Evolutionary conservation across 2,797 vertebrate species (phyloP).

Genomic region (Hirundo rustica): DNA sequence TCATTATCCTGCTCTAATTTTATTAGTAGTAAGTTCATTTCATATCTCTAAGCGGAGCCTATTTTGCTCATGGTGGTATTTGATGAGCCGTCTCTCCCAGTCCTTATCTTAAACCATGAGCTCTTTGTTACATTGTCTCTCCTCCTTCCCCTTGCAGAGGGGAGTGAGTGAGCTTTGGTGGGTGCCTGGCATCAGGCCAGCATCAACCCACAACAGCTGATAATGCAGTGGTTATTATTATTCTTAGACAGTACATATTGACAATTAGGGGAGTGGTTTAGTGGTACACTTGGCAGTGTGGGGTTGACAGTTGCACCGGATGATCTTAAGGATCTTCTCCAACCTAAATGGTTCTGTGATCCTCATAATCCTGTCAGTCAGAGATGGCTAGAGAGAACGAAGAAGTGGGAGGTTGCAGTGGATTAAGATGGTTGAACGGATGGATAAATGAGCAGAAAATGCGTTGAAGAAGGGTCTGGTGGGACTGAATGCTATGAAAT

Average conservation of each 20-base stretch:
- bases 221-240: neutral
- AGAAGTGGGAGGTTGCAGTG: neutral
- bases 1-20: neutral
- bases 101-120: neutral
- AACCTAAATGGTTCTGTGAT: neutral
- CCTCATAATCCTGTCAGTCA: neutral
- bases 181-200: neutral
- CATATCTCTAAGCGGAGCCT: neutral
- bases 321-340: neutral
- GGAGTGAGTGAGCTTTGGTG: neutral
- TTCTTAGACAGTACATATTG: neutral
- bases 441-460: neutral
- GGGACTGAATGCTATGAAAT: neutral
- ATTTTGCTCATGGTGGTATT: neutral
- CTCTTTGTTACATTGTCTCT: neutral
- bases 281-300: neutral
- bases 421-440: neutral
- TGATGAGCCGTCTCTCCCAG: neutral
- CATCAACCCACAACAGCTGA: rapidly evolving
- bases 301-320: neutral
- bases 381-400: neutral
- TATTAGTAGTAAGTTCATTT: neutral
- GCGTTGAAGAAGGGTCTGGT: neutral
- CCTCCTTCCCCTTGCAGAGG: neutral
- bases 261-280: neutral